Base-by-base conservation (phyloP, 35 echinoderm and acorn worm species). In the Apostichopus japonicus region DNA sequence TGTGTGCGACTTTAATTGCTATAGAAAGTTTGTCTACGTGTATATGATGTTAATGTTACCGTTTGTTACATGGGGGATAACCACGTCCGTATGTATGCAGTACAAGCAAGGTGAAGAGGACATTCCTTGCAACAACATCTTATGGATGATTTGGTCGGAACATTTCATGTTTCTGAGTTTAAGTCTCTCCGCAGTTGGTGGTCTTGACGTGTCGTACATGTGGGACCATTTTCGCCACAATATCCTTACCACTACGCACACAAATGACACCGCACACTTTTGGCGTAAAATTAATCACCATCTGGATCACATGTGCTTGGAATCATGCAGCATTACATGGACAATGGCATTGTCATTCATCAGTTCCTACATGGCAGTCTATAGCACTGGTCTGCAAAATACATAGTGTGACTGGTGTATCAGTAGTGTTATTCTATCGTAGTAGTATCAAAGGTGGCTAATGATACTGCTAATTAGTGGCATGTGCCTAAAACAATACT, bases 191-290 rank as follows among this genome's bases (percentile, higher is more conserved):
- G 53, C 83, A 17, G 51, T 22, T 11, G 83, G 83, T 5, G 83
- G 83, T 8, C 83, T 61, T 25, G 83, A 87, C 57, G 83, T 87
- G 14, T 87, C 83, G 0, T 87, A 87, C 83, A 61, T 87, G 56
- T 87, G 83, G 83, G 59, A 87, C 8, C 52, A 87, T 22, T 87
- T 87, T 87, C 54, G 59, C 4, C 51, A 55, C 14, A 59, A 23
- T 25, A 56, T 87, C 19, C 6, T 87, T 8, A 87, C 83, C 8
- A 87, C 21, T 10, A 1, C 11, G 56, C 51, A 56, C 14, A n/a
- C 14, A 6, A 22, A 8, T 11, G 24, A 57, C 4, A 55, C 19
- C 4, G 19, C 14, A 56, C 19, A 25, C 4, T 87, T 87, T 61
- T 87, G 83, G 83, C 5, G 21, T 25, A 65, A 87, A 87, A 55